Conservation (phyloP, 92 coral and sea anemone genomes). For the Phenganax subtilis region DNA sequence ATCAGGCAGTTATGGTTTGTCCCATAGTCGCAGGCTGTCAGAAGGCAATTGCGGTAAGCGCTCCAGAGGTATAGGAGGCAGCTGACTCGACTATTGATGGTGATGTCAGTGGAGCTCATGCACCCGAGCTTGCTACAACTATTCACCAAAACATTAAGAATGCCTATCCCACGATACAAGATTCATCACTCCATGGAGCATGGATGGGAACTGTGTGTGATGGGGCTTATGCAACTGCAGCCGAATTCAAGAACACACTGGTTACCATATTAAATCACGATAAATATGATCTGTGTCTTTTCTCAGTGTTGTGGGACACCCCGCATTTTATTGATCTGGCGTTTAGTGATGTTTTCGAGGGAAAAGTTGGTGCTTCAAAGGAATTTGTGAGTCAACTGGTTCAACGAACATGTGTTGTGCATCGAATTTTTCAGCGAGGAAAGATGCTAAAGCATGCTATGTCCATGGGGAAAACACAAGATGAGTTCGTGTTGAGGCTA, state of each 20-base stretch:
- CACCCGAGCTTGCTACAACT: conserved; percentile 26
- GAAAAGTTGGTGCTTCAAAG: conserved; percentile 26
- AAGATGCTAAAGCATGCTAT: conserved; percentile 20
- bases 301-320: conserved; percentile 32
- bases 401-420: conserved; percentile 27
- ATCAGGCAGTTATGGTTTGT: conserved; percentile 32
- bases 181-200: conserved; percentile 25
- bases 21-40: conserved; percentile 23
- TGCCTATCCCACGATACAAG: conserved; percentile 27
- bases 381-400: conserved; percentile 33
- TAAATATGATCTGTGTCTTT: conserved; percentile 21
- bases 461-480: conserved; percentile 12
- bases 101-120: conserved; percentile 37
- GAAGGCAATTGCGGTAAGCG: conserved; percentile 34
- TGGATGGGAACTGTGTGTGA: conserved; percentile 36
- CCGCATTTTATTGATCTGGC: conserved; percentile 32
- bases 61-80: conserved; percentile 25
- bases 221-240: conserved; percentile 33
- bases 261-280: conserved; percentile 16
- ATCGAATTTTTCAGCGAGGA: conserved; percentile 27
- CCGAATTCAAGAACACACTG: conserved; percentile 23
- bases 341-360: conserved; percentile 34
- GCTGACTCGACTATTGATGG: conserved; percentile 14
- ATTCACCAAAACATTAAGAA: conserved; percentile 8
- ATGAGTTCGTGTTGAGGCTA: conserved; percentile 21